A percentile compares a stretch with the other conserved stretches of the same genome.
phyloP scores from a whole-genome alignment of 1,140 invertebrate species.

The Ectropis grisescens region DNA sequence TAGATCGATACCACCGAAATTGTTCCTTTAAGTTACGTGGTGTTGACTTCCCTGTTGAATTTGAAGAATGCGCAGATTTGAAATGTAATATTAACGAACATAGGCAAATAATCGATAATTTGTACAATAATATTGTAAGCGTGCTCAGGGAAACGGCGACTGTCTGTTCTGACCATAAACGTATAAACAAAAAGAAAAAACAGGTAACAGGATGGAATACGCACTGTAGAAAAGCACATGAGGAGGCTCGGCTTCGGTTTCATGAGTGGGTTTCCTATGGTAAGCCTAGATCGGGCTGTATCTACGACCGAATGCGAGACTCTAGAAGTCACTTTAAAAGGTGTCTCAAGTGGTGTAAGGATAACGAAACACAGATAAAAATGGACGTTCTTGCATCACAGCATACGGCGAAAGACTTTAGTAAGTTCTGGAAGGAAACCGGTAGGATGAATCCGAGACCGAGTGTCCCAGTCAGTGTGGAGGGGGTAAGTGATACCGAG shows the following conservation, averaged over 20 bases:
- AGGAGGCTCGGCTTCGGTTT: constrained; percentile 1
- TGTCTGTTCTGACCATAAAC: neutral
- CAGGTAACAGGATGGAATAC: constrained; percentile 2
- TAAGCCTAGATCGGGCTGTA: neutral
- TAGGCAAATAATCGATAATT: neutral
- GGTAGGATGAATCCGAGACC: constrained; percentile 2
- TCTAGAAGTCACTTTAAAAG: constrained; percentile 1
- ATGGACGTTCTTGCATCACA: constrained; percentile 1
- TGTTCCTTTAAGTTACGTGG: neutral
- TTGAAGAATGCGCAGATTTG: neutral
- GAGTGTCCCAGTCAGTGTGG: constrained; percentile 5
- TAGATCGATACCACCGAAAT: neutral
- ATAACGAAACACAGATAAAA: constrained; percentile 3
- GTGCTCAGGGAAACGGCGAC: neutral
- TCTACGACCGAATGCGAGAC: constrained; percentile 1
- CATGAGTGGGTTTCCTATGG: neutral
- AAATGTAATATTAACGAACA: neutral
- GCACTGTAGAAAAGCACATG: neutral
- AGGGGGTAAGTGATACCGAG: constrained; percentile 4
- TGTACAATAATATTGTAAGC: neutral
- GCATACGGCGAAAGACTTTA: constrained; percentile 2
- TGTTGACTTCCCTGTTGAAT: neutral
- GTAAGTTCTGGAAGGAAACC: constrained; percentile 1
- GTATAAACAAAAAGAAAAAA: neutral
- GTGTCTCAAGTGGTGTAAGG: constrained; percentile 1